phyloP scores from a whole-genome alignment of 92 coral and sea anemone species.

The Ricordea florida region DNA sequence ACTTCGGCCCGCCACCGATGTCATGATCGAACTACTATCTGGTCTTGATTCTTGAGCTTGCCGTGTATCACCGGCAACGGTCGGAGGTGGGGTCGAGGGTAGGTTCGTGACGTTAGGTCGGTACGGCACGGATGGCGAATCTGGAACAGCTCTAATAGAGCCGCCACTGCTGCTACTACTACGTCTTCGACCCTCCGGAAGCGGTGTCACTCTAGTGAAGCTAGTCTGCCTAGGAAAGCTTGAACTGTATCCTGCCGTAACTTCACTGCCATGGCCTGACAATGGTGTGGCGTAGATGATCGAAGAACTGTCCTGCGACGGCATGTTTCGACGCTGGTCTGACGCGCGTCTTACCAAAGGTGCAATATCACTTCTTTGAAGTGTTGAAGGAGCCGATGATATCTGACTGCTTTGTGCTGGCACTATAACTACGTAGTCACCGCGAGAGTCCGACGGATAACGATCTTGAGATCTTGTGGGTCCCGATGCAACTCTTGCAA shows the following conservation, averaged over 20 bases:
- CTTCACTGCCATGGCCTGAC: not conserved
- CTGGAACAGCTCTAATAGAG: not conserved
- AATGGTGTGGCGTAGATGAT: conserved; percentile 26
- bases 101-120: too few relatives aligned
- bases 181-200: not conserved
- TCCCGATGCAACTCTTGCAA: not conserved
- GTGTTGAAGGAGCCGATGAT: conserved; percentile 34
- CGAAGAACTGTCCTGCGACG: conserved; percentile 1
- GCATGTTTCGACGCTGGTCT: not conserved
- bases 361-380: not conserved
- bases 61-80: too few relatives aligned
- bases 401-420: conserved; percentile 4
- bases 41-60: too few relatives aligned
- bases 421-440: not conserved
- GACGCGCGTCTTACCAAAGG: not conserved
- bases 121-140: conserved; percentile 19
- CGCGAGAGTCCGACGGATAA: not conserved
- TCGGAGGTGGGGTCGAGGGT: too few relatives aligned
- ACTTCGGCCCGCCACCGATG: too few relatives aligned
- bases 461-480: conserved; percentile 12
- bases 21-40: too few relatives aligned
- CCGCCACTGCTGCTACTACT: not conserved
- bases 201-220: conserved; percentile 15
- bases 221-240: conserved; percentile 27
- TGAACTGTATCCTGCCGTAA: not conserved